These are phyloP conservation scores for Ruditapes philippinarum DNA, from an alignment of 1,140 invertebrate genomes.

Conservation along the genomic window DNA sequence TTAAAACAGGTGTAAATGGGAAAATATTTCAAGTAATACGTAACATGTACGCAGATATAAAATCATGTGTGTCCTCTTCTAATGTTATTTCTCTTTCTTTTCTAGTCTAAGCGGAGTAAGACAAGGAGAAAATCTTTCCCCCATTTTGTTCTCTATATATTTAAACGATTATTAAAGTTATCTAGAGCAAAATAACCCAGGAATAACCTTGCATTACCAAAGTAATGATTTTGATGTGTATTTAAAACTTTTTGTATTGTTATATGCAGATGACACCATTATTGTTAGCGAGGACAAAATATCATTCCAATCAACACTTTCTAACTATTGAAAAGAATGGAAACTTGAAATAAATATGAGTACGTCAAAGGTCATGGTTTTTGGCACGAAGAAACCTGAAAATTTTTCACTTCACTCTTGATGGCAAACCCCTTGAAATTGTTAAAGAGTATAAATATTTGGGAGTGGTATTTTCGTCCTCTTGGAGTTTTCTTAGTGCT, in stretches of 20 bases:
- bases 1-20: not conserved
- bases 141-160: not conserved
- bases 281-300: not conserved
- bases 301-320: not conserved
- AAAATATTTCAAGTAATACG: conserved; percentile 23
- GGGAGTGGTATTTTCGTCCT: not conserved
- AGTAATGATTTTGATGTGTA: not conserved
- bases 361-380: conserved; percentile 23
- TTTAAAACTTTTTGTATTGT: not conserved
- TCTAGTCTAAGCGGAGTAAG: not conserved
- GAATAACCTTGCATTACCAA: not conserved
- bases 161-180: not conserved
- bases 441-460: not conserved
- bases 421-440: not conserved
- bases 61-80: conserved; percentile 8
- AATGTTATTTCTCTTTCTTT: not conserved
- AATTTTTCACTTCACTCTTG: not conserved
- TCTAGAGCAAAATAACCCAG: not conserved
- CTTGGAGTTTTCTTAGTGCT: not conserved
- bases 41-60: conserved; percentile 27
- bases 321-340: not conserved
- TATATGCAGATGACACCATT: conserved; percentile 28
- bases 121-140: not conserved
- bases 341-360: conserved; percentile 11
- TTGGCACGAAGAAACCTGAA: conserved; percentile 16